A percentile compares a stretch with the other conserved stretches of the same genome.
Evolutionary conservation across 2,888 invertebrate genomes (phyloP).

Genomic region (Acanthoscelides obtectus): DNA sequence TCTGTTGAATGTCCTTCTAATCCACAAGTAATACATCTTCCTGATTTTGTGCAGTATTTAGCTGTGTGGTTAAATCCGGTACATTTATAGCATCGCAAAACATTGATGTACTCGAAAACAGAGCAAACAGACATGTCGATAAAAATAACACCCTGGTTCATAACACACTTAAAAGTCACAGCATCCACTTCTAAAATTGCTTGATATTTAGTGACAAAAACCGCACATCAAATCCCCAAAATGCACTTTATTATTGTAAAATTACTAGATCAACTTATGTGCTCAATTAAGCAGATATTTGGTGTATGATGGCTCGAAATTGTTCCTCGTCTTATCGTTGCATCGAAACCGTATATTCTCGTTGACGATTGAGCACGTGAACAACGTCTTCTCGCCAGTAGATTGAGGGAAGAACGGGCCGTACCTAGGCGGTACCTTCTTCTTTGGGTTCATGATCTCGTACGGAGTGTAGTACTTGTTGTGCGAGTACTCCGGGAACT

Average conservation of each 20-base stretch:
- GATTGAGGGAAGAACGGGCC: constrained; percentile 29
- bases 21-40: too few relatives aligned
- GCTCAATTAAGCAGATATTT: constrained; percentile 25
- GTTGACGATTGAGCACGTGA: constrained; percentile 28
- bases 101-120: too few relatives aligned
- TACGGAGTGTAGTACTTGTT: constrained; percentile 26
- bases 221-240: not conserved
- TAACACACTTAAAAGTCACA: too few relatives aligned
- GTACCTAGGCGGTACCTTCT: constrained; percentile 8
- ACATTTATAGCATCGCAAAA: too few relatives aligned
- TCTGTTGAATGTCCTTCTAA: too few relatives aligned
- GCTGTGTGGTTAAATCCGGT: too few relatives aligned
- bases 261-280: not conserved
- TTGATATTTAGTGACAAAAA: too few relatives aligned
- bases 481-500: constrained; percentile 30
- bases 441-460: constrained; percentile 22
- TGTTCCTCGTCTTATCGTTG: constrained; percentile 25
- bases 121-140: too few relatives aligned
- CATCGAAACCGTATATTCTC: constrained; percentile 31
- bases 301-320: constrained; percentile 27
- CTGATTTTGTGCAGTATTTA: too few relatives aligned
- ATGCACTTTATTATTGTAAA: not conserved
- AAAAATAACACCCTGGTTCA: too few relatives aligned
- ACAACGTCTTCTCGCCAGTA: constrained; percentile 26
- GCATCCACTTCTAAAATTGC: too few relatives aligned